Evolutionary conservation across 2,888 invertebrate genomes (phyloP).

Genomic region (Smittia sp.): DNA sequence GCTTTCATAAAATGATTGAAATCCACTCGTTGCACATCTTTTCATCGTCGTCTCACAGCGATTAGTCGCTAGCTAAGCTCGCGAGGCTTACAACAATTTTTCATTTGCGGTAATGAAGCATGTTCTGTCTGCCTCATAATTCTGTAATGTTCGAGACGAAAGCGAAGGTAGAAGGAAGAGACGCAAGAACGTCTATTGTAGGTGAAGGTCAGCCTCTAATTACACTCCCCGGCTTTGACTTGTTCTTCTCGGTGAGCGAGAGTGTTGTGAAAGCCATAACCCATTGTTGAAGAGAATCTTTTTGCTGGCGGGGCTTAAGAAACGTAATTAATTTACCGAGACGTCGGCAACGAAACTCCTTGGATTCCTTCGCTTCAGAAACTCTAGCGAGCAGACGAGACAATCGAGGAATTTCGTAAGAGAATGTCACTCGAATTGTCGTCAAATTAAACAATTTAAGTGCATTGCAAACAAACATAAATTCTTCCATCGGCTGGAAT

Average conservation of each 20-base stretch:
- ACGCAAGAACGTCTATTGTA: slow-evolving; percentile 34
- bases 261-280: neutral
- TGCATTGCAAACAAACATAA: neutral
- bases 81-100: neutral
- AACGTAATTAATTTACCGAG: neutral
- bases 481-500: neutral
- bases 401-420: slow-evolving; percentile 8
- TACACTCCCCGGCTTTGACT: neutral
- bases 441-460: neutral
- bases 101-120: neutral
- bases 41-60: neutral
- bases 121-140: neutral
- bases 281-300: slow-evolving; percentile 2
- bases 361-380: neutral
- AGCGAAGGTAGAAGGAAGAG: neutral
- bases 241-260: neutral
- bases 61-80: neutral
- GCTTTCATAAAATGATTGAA: slow-evolving; percentile 12
- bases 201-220: slow-evolving; percentile 35
- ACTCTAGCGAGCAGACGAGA: neutral
- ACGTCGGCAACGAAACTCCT: neutral
- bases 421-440: neutral
- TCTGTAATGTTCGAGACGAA: neutral
- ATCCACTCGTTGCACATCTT: neutral
- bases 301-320: neutral